phyloP scores from a whole-genome alignment of 2,113 vertebrate genomes.

The Xenotilapia caudafasciata region DNA sequence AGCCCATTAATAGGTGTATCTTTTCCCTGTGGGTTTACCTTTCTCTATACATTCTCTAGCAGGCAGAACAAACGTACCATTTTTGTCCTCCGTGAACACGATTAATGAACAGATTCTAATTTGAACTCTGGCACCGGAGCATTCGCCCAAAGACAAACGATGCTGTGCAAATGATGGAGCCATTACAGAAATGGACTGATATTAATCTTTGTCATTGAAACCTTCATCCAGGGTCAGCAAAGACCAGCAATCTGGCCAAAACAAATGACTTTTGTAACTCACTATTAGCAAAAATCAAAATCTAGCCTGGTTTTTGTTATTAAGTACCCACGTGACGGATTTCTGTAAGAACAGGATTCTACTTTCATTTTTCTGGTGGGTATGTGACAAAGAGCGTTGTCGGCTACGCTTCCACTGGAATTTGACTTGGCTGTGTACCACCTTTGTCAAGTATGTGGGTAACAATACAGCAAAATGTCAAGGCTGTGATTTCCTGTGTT shows the following conservation, averaged over 20 bases:
- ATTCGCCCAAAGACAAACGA: not conserved
- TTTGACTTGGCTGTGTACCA: not conserved
- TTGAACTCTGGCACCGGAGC: not conserved
- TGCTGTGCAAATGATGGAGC: not conserved
- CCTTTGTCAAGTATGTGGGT: not conserved
- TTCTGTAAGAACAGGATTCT: not conserved
- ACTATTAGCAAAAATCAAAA: not conserved
- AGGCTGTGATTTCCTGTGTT: conserved; percentile 5
- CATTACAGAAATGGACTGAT: not conserved
- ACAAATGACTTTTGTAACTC: not conserved
- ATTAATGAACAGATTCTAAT: conserved; percentile 12
- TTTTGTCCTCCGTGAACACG: not conserved
- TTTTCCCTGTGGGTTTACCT: not conserved
- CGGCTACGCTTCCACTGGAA: not conserved
- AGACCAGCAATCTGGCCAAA: not conserved
- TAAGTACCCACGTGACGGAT: not conserved
- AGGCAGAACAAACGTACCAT: not conserved
- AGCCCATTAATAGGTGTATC: not conserved
- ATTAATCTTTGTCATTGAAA: not conserved
- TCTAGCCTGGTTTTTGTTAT: not conserved
- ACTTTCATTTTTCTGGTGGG: not conserved
- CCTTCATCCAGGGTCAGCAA: not conserved
- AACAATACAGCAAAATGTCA: conserved; percentile 6
- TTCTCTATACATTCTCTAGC: not conserved
- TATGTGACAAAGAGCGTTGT: not conserved